Evolutionary conservation across 2,113 vertebrate species (phyloP), one percentile per base, ranked within the genome.

Genomic region (Dasyornis broadbenti): DNA sequence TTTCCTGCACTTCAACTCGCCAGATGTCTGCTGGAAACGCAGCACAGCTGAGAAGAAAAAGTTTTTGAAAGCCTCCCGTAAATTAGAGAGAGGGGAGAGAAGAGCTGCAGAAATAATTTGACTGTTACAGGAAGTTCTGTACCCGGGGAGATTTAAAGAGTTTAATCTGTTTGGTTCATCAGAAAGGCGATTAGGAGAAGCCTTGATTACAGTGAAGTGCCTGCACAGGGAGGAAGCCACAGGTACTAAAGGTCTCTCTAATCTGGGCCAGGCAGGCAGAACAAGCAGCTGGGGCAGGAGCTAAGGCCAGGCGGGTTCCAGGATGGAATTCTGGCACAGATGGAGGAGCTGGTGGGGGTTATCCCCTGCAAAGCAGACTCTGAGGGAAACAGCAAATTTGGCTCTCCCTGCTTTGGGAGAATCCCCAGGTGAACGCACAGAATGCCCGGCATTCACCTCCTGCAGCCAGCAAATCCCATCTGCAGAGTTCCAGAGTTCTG

Each of bases 111-210:
- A 71, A 90, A 52, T 82, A 75, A 94, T 92, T 15, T 71, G 35
- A 33, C 85, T 75, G 7, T 92, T 79, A 82, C 52, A 15, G 60
- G 59, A 94, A 92, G 78, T 93, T 95, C 82, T 53, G 85, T 75
- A 42, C 49, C 70, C 11, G 0, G 73, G 27, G 91, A 94, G 85
- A 26, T 68, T 59, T 53, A 68, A 92, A 75, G 92, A 85, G 85
- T 79, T 92, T 85, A 82, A 94, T 94, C 88, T 88, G 82, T 75
- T 90, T 63, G 9, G 78, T 76, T 93, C 94, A 79, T 93, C 88
- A 90, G 88, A 24, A 79, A 47, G 91, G 45, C 30, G 1, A 94
- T 93, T 71, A 94, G 73, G 69, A 93, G 92, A 54, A 88, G 88
- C 66, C 91, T 82, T 93, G 92, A 95, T 94, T 95, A 60, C 78